Conservation (phyloP, 2,113 vertebrate species). For the Seriola aureovittata region DNA sequence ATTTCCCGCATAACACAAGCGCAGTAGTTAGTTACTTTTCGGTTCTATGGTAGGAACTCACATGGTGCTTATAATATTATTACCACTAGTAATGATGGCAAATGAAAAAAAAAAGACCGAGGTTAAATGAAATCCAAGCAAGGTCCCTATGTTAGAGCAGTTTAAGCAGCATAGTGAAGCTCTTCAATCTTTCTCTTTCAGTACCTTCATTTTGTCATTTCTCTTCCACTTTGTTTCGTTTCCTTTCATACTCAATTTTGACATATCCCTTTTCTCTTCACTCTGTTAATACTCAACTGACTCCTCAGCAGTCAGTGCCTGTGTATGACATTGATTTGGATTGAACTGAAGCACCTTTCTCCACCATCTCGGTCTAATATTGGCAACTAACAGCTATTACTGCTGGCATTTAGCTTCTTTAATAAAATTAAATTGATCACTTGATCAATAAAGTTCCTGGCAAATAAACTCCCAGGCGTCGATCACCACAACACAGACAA, state of each 20-base stretch:
- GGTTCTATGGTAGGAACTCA: neutral
- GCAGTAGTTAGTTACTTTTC: neutral
- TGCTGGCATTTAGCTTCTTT: conserved; percentile 61
- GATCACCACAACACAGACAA: conserved; percentile 31
- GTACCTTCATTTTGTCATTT: neutral
- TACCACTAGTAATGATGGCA: neutral
- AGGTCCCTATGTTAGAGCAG: neutral
- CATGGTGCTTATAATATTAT: neutral
- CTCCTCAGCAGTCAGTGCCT: neutral
- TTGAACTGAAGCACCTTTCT: conserved; percentile 30
- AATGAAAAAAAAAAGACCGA: neutral
- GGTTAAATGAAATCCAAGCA: neutral
- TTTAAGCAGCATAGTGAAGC: neutral
- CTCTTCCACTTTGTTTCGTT: neutral
- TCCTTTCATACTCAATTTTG: neutral
- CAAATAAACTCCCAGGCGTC: conserved; percentile 61
- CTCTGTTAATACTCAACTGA: conserved; percentile 8
- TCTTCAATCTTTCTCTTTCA: conserved; percentile 1
- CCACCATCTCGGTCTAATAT: conserved; percentile 43
- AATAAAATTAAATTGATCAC: conserved; percentile 64
- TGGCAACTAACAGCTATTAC: conserved; percentile 52
- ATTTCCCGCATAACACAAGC: neutral
- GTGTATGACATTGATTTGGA: conserved; percentile 57
- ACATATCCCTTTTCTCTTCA: neutral
- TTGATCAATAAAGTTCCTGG: conserved; percentile 62